Evolutionary conservation across 2,888 invertebrate species (phyloP).

Genomic region (Andrena praecox): DNA sequence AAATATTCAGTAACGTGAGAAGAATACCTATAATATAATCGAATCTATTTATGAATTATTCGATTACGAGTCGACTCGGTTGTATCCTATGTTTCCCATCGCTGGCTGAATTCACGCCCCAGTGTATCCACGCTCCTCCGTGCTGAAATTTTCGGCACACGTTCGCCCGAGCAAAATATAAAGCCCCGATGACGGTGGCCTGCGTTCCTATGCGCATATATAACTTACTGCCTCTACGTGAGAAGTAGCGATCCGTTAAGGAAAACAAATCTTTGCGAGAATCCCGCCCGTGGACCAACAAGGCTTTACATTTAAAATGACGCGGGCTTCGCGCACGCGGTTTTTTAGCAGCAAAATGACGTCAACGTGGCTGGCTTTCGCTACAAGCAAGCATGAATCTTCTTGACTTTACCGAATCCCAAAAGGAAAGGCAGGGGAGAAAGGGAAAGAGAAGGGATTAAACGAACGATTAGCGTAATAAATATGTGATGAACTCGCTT

Average conservation of each 20-base stretch:
- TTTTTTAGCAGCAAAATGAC: not conserved
- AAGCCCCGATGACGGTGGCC: conserved; percentile 35
- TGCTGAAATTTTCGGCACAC: conserved; percentile 47
- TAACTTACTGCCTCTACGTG: conserved; percentile 53
- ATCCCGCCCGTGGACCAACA: not conserved
- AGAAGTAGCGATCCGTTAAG: conserved; percentile 43
- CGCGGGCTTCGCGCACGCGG: not conserved
- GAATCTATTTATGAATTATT: conserved; percentile 14
- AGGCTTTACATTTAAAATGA: conserved; percentile 10
- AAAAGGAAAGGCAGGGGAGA: not conserved
- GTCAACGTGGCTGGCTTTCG: not conserved
- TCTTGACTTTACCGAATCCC: not conserved
- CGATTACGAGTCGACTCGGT: not conserved
- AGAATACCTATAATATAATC: too few species aligned
- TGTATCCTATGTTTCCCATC: not conserved
- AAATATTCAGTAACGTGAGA: not conserved
- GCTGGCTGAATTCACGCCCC: not conserved
- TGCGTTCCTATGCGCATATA: conserved; percentile 42
- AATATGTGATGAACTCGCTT: too few species aligned
- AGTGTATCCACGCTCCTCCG: not conserved
- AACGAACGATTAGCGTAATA: too few species aligned
- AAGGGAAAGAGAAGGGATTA: too few species aligned
- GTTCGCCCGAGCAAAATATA: conserved; percentile 36
- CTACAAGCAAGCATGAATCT: not conserved
- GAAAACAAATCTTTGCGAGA: conserved; percentile 45